These are phyloP conservation scores for Deroptyus accipitrinus DNA, from an alignment of 2,113 vertebrate species.

Conservation along the genomic window DNA sequence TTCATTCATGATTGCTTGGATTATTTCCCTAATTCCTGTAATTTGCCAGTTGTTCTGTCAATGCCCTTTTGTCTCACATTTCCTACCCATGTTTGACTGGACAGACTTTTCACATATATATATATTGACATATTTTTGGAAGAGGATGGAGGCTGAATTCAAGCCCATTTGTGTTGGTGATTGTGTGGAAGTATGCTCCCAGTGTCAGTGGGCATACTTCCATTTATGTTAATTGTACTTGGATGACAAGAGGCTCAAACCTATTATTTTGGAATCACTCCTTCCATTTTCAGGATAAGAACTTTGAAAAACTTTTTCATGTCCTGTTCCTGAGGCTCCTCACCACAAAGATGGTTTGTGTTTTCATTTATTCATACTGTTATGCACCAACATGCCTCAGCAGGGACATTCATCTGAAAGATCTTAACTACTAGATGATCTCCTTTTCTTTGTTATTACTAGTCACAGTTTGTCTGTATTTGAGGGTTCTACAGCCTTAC, in stretches of 20 bases:
- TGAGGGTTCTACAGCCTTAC: neutral
- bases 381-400: neutral
- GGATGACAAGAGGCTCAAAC: neutral
- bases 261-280: neutral
- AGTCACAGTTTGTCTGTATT: neutral
- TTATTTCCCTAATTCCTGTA: neutral
- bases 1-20: neutral
- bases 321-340: neutral
- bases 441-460: neutral
- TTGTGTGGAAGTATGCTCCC: neutral
- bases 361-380: neutral
- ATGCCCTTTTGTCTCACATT: constrained; percentile 8
- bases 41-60: neutral
- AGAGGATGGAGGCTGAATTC: neutral
- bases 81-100: neutral
- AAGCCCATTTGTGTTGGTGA: neutral
- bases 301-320: neutral
- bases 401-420: neutral
- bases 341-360: neutral
- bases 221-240: neutral
- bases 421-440: neutral
- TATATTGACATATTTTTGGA: neutral
- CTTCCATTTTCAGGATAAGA: neutral
- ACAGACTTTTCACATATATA: neutral
- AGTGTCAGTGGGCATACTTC: neutral